Percentiles rank a stretch among this genome's conserved stretches.
Evolutionary conservation across 2,113 vertebrate genomes (phyloP).

Genomic region (Ammodytes dubius): DNA sequence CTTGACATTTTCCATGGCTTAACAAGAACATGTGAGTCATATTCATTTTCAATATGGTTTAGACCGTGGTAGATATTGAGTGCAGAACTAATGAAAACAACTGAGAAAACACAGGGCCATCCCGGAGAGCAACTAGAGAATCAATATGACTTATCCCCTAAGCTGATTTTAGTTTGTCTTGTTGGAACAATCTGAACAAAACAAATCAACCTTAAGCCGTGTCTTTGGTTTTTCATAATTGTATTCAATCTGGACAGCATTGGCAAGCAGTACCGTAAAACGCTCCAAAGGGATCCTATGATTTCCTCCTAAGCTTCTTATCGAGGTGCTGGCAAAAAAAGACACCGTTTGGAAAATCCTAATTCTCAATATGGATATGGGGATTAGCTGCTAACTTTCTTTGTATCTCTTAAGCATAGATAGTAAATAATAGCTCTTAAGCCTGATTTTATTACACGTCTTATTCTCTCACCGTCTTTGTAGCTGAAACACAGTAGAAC

Average conservation of each 20-base stretch:
- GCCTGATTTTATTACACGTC: constrained; percentile 35
- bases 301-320: constrained; percentile 53
- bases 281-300: constrained; percentile 43
- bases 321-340: constrained; percentile 47
- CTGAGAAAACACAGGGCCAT: constrained; percentile 44
- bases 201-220: constrained; percentile 56
- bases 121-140: constrained; percentile 39
- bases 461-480: constrained; percentile 10
- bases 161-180: constrained; percentile 41
- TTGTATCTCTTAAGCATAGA: constrained; percentile 31
- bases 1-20: constrained; percentile 62
- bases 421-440: no score
- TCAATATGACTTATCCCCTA: constrained; percentile 50
- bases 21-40: constrained; percentile 66
- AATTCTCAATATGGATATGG: constrained; percentile 31
- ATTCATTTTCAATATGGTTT: constrained; percentile 57
- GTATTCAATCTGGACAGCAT: constrained; percentile 24
- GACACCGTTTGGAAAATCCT: constrained; percentile 39
- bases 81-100: constrained; percentile 64
- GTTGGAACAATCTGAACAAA: constrained; percentile 56
- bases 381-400: constrained; percentile 43
- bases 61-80: constrained; percentile 57
- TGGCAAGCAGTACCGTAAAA: constrained; percentile 32
- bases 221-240: constrained; percentile 49
- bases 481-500: neutral